Evolutionary conservation across 2,888 invertebrate genomes (phyloP).

Genomic region (Calliopum simillimum): DNA sequence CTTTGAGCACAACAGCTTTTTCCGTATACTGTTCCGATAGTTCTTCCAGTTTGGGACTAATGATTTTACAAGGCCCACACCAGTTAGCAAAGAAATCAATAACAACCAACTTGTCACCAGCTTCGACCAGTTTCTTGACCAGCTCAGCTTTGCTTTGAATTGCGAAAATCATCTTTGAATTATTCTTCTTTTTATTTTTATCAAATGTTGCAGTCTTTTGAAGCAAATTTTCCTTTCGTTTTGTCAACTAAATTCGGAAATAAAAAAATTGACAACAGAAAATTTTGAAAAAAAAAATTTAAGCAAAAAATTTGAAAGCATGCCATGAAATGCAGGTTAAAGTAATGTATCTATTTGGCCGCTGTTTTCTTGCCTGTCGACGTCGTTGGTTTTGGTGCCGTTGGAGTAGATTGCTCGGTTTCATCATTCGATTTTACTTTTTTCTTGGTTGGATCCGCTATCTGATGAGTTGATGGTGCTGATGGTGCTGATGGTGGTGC

Average conservation of each 20-base stretch:
- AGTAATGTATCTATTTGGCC: neutral
- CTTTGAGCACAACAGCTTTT: conserved; percentile 71
- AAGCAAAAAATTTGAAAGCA: too few species aligned
- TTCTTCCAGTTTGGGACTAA: conserved; percentile 83
- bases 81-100: conserved; percentile 92
- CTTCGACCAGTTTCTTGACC: conserved; percentile 75
- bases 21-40: conserved; percentile 72
- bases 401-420: neutral
- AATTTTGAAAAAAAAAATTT: too few species aligned
- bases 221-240: too few species aligned
- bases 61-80: conserved; percentile 93
- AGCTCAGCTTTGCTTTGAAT: conserved; percentile 72
- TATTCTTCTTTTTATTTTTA: conserved; percentile 1
- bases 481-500: neutral
- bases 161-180: conserved; percentile 48
- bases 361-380: neutral
- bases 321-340: neutral
- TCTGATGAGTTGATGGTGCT: conserved; percentile 20
- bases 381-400: neutral
- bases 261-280: conserved; percentile 6
- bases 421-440: neutral
- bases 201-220: too few species aligned
- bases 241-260: conserved; percentile 3
- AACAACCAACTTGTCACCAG: conserved; percentile 83
- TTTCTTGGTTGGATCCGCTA: conserved; percentile 8